A percentile compares a stretch with the other conserved stretches of the same genome.
Conservation (phyloP, 1,140 invertebrate species). For the Uloborus diversus region DNA sequence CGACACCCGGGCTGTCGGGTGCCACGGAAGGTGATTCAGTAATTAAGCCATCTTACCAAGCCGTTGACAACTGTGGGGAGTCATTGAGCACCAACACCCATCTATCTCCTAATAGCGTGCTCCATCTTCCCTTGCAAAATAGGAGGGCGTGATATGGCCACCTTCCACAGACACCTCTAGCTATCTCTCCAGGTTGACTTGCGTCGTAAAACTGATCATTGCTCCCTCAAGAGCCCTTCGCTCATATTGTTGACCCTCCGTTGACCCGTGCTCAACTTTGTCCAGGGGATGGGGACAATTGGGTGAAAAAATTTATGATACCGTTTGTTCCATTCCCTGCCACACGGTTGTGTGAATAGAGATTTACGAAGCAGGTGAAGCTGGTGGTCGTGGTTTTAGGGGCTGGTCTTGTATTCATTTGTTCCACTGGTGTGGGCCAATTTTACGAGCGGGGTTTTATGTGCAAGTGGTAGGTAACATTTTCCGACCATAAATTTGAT, state of each 20-base stretch:
- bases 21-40: background rate
- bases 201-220: background rate
- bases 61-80: conserved; percentile 16
- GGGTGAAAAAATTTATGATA: background rate
- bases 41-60: conserved; percentile 30
- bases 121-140: conserved; percentile 24
- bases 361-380: too few species aligned
- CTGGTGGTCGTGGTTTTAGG: too few species aligned
- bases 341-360: too few species aligned
- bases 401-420: too few species aligned
- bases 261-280: background rate
- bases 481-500: too few species aligned
- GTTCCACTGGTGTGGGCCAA: too few species aligned
- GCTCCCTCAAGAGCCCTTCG: background rate
- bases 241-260: background rate
- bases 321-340: too few species aligned
- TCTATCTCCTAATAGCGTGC: conserved; percentile 34
- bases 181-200: background rate
- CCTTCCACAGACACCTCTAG: too few species aligned
- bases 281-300: background rate
- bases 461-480: too few species aligned
- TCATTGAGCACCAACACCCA: conserved; percentile 21
- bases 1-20: background rate
- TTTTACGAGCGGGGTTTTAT: too few species aligned
- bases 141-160: too few species aligned